Conservation (phyloP, 2,888 invertebrate genomes). For the Hyposoter dolosus region DNA sequence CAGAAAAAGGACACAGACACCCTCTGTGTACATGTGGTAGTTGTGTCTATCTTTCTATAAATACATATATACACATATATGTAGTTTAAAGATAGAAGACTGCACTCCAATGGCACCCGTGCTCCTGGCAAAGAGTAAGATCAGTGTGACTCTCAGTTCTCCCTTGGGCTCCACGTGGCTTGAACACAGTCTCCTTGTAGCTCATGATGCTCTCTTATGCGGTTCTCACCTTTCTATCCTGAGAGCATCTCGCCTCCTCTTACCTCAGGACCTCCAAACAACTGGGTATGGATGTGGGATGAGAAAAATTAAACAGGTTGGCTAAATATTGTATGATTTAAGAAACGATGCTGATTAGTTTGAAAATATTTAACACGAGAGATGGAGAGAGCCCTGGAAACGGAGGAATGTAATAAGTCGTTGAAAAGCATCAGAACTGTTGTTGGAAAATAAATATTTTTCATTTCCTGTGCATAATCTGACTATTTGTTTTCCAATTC, state of each 20-base stretch:
- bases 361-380: neutral
- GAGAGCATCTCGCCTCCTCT: constrained; percentile 35
- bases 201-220: constrained; percentile 74
- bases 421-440: too few relatives aligned
- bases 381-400: too few relatives aligned
- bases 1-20: constrained; percentile 6
- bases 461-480: too few relatives aligned
- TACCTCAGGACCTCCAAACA: constrained; percentile 38
- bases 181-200: constrained; percentile 57
- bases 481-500: too few relatives aligned
- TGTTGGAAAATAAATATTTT: too few relatives aligned
- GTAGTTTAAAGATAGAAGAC: constrained; percentile 70
- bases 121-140: constrained; percentile 80
- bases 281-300: constrained; percentile 11
- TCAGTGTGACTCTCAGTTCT: constrained; percentile 81
- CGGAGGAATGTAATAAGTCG: too few relatives aligned
- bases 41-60: neutral
- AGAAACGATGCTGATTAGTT: neutral
- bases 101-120: constrained; percentile 78
- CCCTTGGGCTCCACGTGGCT: constrained; percentile 75
- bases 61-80: constrained; percentile 19
- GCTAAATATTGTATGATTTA: neutral
- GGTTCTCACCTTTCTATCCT: constrained; percentile 74
- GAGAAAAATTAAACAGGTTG: constrained; percentile 8
- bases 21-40: neutral